Conservation (phyloP, 1,140 invertebrate species). For the Drosophila suzukii region DNA sequence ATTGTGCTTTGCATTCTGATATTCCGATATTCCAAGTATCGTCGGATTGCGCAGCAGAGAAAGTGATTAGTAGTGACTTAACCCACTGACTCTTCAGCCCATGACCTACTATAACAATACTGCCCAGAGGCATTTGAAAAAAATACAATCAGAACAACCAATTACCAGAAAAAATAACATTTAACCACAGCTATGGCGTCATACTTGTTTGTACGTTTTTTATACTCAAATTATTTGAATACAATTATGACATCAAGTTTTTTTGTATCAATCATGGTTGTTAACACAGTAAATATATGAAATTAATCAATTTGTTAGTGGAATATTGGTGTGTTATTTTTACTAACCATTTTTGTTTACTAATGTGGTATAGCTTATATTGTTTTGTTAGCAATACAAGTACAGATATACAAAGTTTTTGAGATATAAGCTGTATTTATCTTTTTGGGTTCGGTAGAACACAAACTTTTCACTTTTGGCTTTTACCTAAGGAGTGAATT, state of each 20-base stretch:
- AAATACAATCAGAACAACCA: not conserved
- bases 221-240: not conserved
- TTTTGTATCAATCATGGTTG: not conserved
- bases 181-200: not conserved
- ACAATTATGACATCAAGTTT: not conserved
- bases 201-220: not conserved
- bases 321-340: no score
- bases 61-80: constrained; percentile 13
- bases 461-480: no score
- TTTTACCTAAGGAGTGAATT: no score
- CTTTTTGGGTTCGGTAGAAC: no score
- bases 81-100: not conserved
- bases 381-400: no score
- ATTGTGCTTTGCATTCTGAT: constrained; percentile 51
- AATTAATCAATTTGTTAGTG: no score
- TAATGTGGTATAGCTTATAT: no score
- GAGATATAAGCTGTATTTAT: no score
- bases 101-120: not conserved
- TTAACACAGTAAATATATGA: no score
- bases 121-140: no score
- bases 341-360: not conserved
- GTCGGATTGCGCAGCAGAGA: constrained; percentile 19
- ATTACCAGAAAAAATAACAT: not conserved
- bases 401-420: no score
- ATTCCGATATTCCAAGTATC: constrained; percentile 1